Evolutionary conservation across 1,140 invertebrate genomes (phyloP).

Genomic region (Aplysia californica): DNA sequence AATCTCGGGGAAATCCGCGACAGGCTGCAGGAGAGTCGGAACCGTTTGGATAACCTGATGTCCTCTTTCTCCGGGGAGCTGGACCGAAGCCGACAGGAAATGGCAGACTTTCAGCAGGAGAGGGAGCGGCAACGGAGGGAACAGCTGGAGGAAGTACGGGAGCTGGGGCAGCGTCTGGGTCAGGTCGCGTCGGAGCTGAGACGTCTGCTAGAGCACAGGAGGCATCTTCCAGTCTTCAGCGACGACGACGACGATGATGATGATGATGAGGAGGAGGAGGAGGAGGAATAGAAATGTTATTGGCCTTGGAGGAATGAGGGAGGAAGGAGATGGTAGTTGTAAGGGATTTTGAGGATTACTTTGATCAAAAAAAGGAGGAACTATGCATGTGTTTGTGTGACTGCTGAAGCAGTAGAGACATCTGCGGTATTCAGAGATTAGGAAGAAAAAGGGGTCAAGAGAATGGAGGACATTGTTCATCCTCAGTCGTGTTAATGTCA

Average conservation of each 20-base stretch:
- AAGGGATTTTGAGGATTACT: too few species aligned
- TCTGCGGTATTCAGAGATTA: too few species aligned
- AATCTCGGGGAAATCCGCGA: slow-evolving; percentile 41
- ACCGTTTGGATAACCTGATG: slow-evolving; percentile 52
- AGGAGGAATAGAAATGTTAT: too few species aligned
- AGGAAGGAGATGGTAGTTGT: too few species aligned
- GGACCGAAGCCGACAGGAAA: slow-evolving; percentile 48
- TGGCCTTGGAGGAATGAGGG: too few species aligned
- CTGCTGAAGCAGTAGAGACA: too few species aligned
- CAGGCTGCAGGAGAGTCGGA: slow-evolving; percentile 51
- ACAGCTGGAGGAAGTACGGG: slow-evolving; percentile 56
- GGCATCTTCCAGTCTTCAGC: slow-evolving; percentile 30
- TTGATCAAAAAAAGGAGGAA: too few species aligned
- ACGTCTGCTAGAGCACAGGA: slow-evolving; percentile 45
- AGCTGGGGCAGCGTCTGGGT: slow-evolving; percentile 53
- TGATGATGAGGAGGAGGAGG: neutral
- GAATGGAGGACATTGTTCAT: too few species aligned
- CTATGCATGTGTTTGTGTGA: too few species aligned
- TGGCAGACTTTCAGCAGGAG: slow-evolving; percentile 51
- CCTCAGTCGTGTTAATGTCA: too few species aligned
- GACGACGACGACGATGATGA: slow-evolving; percentile 18
- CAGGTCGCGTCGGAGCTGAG: slow-evolving; percentile 56
- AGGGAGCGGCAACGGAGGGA: slow-evolving; percentile 51
- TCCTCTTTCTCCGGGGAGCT: slow-evolving; percentile 48
- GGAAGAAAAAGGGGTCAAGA: too few species aligned